These are phyloP conservation scores for Takifugu ocellatus DNA, from an alignment of 2,797 vertebrate genomes.

Conservation along the genomic window DNA sequence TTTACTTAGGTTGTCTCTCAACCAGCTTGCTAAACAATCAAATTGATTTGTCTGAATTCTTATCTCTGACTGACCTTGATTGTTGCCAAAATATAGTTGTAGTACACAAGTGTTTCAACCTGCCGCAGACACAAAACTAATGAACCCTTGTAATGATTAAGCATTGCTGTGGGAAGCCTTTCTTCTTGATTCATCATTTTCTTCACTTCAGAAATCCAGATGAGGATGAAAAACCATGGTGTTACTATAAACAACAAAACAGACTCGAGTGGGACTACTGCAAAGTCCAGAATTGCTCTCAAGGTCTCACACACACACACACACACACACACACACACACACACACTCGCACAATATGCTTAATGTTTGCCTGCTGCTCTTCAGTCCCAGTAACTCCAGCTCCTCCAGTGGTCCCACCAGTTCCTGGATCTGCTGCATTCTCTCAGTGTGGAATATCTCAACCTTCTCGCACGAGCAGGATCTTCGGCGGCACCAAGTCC, in stretches of 20 bases:
- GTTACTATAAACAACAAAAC: conserved; percentile 34
- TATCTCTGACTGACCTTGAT: no score
- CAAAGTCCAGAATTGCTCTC: conserved; percentile 42
- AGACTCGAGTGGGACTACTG: conserved; percentile 57
- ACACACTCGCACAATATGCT: neutral
- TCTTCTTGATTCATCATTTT: neutral
- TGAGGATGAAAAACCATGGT: conserved; percentile 69
- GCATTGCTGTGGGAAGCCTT: neutral
- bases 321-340: conserved; percentile 1
- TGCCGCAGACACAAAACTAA: neutral
- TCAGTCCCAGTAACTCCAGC: neutral
- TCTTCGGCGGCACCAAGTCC: conserved; percentile 81
- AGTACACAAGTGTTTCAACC: neutral
- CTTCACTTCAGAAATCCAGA: conserved; percentile 63
- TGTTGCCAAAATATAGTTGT: no score
- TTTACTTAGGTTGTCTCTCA: no score
- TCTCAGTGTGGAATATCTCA: conserved; percentile 69
- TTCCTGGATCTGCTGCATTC: conserved; percentile 40
- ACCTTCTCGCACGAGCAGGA: conserved; percentile 49
- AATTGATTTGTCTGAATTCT: no score
- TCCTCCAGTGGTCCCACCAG: neutral
- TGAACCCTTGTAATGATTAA: neutral
- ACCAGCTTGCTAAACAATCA: no score
- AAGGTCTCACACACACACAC: conserved; percentile 22
- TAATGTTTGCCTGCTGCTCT: neutral